Base-by-base conservation (phyloP, 2,888 invertebrate genomes). In the Danaus chrysippus region DNA sequence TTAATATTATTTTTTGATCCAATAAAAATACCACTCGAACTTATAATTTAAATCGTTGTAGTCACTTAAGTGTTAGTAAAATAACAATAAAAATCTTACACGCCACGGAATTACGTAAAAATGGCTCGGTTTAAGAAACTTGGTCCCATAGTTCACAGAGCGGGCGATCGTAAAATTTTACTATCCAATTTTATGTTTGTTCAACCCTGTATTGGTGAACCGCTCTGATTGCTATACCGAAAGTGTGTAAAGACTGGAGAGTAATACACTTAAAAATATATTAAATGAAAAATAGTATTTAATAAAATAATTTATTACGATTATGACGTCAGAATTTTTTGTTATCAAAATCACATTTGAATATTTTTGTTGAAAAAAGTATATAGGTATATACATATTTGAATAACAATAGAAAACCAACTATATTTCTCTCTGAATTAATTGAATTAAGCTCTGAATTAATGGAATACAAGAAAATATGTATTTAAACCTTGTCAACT, bases 181-280 rank as follows among this genome's bases (percentile, higher is more conserved):
- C 76, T 84, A 78, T 83, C 83, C 82, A 71, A 81, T 88, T 88
- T 90, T 88, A 89, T 87, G 87, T 87, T 84, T 86, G 86, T 85
- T 86, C 84, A 87, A 76, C 76, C 76, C 82, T 78, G 81, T 85
- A 84, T 84, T 83, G 86, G 83, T 80, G 77, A 81, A 83, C 84
- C 82, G 74, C 73, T 82, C 84, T 84, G 87, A 87, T 87, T 87
- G 82, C 80, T 75, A 34, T 34, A 34, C 70, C 73, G 76, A 71
- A 78, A 79, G 81, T 78, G 78, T 42, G 52, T 49, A 54, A 64
- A 58, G 58, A 10, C 8, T n/a, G 53, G 12, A 19, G 42, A 59
- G 58, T 61, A 71, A 52, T 59, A 64, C 23, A 56, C 58, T 43
- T 19, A 60, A 59, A 49, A 34, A 12, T 19, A 46, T 54, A 53